Base-by-base conservation (phyloP, 1,140 invertebrate species). In the Drosophila parabipectinata region DNA sequence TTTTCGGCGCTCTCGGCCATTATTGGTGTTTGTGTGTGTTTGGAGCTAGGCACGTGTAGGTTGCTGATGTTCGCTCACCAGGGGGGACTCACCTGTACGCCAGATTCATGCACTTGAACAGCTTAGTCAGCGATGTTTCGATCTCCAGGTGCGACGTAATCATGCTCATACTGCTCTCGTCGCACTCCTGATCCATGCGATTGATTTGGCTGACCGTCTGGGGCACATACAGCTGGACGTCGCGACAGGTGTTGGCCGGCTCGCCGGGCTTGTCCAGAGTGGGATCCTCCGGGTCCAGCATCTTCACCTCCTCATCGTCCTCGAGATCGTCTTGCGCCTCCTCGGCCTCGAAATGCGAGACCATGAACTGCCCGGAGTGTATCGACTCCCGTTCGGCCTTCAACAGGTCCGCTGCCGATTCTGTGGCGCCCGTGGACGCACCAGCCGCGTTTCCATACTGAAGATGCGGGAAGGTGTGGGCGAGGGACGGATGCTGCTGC, bases 341-440 rank as follows among this genome's bases (percentile, higher is more conserved):
- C 91, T 98, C 97, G 30, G 97, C 97, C 92, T 99, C 98, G 93
- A 99, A 98, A 92, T 98, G 95, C 48, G 97, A 99, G 41, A 99
- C 96, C 98, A 99, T 99, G 92, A 99, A 99, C 92, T 99, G 98
- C 18, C 98, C 98, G 80, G 98, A 99, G 92, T 99, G 98, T 81
- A 99, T 99, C 1, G 96, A 95, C 92, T 98, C 97, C 18, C 92
- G 71, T 30, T 90, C 90, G 7, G 90, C 88, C 41, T 73, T 87
- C 30, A 74, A 7, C 26, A 28, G 26, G 6, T 28, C 26, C 26
- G 26, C 26, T 4, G 26, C 26, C 26, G 26, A 45, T 7, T 78
- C 79, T 9, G 83, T 58, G 3, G 34, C 48, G 4, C 26, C 6
- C 4, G 26, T 28, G 41, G 45, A 45, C 12, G 30, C 41, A 32